phyloP scores from a whole-genome alignment of 2,113 vertebrate genomes.

The Alethe castanea region DNA sequence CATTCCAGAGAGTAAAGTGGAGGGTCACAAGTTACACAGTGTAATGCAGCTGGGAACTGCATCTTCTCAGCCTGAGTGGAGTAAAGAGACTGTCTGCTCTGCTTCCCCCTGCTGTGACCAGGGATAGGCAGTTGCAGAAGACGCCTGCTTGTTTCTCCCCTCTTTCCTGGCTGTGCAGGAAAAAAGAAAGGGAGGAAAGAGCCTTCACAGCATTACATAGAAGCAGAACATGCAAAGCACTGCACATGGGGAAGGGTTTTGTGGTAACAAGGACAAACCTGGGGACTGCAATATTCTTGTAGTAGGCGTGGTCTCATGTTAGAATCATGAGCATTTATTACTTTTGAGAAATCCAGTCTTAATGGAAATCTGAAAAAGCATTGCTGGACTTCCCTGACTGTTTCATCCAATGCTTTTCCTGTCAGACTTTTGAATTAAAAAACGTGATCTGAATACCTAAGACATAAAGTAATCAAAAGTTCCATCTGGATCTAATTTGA shows the following conservation, averaged over 20 bases:
- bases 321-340: neutral
- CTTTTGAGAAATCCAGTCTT: neutral
- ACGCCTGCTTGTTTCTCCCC: neutral
- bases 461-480: neutral
- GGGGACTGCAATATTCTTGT: neutral
- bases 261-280: neutral
- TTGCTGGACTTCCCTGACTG: neutral
- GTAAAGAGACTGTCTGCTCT: neutral
- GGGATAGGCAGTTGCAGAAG: neutral
- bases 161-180: neutral
- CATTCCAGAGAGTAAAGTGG: neutral
- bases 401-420: neutral
- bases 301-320: neutral
- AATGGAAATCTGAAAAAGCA: neutral
- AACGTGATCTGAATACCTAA: neutral
- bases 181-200: neutral
- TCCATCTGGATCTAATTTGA: conserved; percentile 11
- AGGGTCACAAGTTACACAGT: neutral
- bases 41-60: neutral
- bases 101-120: accelerated
- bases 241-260: neutral
- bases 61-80: neutral
- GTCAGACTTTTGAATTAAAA: neutral
- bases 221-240: neutral
- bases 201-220: neutral